phyloP scores from a whole-genome alignment of 1,140 invertebrate species.

The Zaprionus ghesquierei region DNA sequence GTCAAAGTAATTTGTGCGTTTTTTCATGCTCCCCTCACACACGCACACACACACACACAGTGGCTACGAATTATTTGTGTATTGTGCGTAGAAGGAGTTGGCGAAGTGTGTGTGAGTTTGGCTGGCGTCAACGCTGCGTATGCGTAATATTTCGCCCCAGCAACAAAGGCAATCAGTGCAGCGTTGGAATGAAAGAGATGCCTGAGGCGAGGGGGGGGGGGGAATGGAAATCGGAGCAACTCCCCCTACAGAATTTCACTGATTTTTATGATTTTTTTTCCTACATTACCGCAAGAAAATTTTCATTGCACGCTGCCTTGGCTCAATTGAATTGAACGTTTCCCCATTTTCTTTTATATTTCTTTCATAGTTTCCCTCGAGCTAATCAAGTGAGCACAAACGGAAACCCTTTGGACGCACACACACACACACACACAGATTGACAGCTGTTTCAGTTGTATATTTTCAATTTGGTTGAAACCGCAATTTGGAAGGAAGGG shows the following conservation, averaged over 20 bases:
- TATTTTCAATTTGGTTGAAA: constrained; percentile 46
- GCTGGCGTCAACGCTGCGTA: constrained; percentile 35
- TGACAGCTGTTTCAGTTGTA: constrained; percentile 36
- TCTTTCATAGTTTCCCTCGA: constrained; percentile 13
- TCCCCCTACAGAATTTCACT: constrained; percentile 15
- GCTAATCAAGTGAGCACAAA: constrained; percentile 35
- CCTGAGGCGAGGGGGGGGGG: background rate
- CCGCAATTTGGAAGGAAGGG: background rate
- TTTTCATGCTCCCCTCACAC: constrained; percentile 4
- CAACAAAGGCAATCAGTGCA: constrained; percentile 45
- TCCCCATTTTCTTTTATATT: constrained; percentile 20
- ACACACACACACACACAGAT: background rate
- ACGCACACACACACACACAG: too few species aligned
- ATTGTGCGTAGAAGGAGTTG: constrained; percentile 16
- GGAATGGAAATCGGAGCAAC: background rate
- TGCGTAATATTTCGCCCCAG: constrained; percentile 47
- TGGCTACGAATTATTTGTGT: constrained; percentile 38
- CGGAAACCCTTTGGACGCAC: constrained; percentile 8
- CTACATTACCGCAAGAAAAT: constrained; percentile 33
- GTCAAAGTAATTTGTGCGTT: constrained; percentile 47
- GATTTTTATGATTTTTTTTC: constrained; percentile 46
- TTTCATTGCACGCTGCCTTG: constrained; percentile 2
- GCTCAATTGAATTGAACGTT: constrained; percentile 40
- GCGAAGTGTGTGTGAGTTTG: constrained; percentile 18
- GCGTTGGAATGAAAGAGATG: too few species aligned